These are phyloP conservation scores for Acanthoscelides obtectus DNA, from an alignment of 2,888 invertebrate genomes.

Conservation along the genomic window DNA sequence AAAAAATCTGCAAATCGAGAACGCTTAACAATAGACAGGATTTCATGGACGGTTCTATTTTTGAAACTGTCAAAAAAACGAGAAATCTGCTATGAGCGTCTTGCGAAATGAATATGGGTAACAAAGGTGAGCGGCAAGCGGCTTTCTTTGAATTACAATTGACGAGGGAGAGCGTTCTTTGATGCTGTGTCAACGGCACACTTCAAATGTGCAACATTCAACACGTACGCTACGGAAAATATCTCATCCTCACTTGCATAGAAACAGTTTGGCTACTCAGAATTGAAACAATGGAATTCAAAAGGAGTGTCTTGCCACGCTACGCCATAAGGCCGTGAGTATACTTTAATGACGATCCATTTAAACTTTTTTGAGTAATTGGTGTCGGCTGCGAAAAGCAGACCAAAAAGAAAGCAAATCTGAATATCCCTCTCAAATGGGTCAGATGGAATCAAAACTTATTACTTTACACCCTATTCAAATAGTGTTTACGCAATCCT, in stretches of 20 bases:
- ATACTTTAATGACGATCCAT: no score
- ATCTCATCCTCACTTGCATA: not conserved
- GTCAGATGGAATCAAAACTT: no score
- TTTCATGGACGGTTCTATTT: not conserved
- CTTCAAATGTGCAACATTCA: not conserved
- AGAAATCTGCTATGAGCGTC: not conserved
- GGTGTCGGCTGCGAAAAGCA: no score
- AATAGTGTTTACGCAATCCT: no score
- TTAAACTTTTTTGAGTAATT: no score
- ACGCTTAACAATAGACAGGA: not conserved
- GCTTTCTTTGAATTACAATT: not conserved
- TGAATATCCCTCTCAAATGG: no score
- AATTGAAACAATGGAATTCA: no score
- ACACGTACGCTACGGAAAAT: not conserved
- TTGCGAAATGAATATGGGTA: not conserved
- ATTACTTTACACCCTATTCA: no score
- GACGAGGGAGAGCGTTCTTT: not conserved
- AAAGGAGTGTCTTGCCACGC: no score
- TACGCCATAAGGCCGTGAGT: no score
- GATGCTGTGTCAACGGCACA: not conserved
- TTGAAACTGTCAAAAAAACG: not conserved
- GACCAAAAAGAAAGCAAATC: no score
- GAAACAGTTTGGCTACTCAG: not conserved
- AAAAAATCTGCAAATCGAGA: not conserved
- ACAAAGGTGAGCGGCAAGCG: not conserved